A percentile compares a stretch with the other conserved stretches of the same genome.
Conservation (phyloP, 2,797 vertebrate genomes). For the Buphagus erythrorhynchus region DNA sequence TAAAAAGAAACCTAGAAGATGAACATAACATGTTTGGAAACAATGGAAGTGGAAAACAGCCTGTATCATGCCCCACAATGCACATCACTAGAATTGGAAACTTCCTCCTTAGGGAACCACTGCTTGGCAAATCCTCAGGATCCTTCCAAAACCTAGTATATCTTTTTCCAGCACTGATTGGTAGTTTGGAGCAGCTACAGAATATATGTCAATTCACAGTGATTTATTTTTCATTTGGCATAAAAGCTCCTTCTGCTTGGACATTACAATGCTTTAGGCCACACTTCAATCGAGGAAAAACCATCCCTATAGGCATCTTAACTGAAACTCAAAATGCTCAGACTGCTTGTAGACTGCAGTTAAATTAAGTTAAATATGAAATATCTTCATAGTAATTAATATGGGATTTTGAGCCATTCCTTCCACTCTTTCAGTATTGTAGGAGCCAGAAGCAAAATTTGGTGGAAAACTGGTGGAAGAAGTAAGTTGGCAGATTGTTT, state of each 20-base stretch:
- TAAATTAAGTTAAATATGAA: not conserved
- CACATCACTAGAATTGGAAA: not conserved
- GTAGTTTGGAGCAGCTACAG: not conserved
- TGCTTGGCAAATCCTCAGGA: not conserved
- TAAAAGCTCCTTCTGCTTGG: not conserved
- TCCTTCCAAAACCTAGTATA: not conserved
- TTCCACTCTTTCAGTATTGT: not conserved
- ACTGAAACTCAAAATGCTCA: not conserved
- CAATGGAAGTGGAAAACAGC: not conserved
- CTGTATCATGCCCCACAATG: not conserved
- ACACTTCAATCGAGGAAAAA: not conserved
- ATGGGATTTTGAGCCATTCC: not conserved
- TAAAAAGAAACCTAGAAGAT: not conserved
- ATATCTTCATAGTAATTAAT: not conserved
- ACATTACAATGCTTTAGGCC: not conserved
- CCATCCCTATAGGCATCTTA: not conserved
- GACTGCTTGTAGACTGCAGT: not conserved
- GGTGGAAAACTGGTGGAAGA: not conserved
- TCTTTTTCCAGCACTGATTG: not conserved
- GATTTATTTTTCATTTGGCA: not conserved
- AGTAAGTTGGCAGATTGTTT: fast-evolving
- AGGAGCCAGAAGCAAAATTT: not conserved
- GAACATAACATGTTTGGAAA: not conserved
- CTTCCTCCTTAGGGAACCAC: not conserved
- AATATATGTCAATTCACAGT: not conserved